Evolutionary conservation across 2,888 invertebrate species (phyloP).

Genomic region (Ellobium chinense): DNA sequence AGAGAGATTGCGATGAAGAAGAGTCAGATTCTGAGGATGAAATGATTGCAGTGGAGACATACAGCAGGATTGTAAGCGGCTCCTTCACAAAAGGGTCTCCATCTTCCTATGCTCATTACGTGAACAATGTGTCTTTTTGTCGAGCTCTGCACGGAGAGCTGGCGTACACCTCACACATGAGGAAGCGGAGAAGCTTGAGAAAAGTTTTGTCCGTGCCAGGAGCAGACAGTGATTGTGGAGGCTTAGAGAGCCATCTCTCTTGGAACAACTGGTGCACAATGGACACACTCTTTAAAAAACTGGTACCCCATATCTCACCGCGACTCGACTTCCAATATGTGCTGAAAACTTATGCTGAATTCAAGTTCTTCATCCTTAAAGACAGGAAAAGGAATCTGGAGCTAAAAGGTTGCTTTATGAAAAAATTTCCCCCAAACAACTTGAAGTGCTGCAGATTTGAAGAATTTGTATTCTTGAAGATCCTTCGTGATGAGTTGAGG

Average conservation of each 20-base stretch:
- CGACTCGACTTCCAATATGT: constrained; percentile 40
- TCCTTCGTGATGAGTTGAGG: constrained; percentile 30
- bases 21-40: constrained; percentile 45
- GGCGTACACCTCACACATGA: constrained; percentile 18
- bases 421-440: background rate
- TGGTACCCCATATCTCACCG: constrained; percentile 37
- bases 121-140: constrained; percentile 1
- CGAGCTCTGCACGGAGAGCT: constrained; percentile 38
- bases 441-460: constrained; percentile 26
- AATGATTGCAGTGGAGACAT: constrained; percentile 23
- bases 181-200: constrained; percentile 1
- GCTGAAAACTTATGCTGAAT: constrained; percentile 37
- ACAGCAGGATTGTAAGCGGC: constrained; percentile 20
- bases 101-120: background rate
- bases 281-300: constrained; percentile 32
- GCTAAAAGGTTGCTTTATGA: constrained; percentile 25
- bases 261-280: constrained; percentile 27
- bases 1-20: background rate
- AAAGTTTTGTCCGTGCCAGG: constrained; percentile 26
- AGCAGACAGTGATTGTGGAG: constrained; percentile 15
- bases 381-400: constrained; percentile 21
- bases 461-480: constrained; percentile 38
- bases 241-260: constrained; percentile 29
- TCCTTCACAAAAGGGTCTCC: background rate
- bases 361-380: constrained; percentile 34